Evolutionary conservation across 64 coral and sea anemone genomes (phyloP).

Genomic region (Catalaphyllia jardinei): DNA sequence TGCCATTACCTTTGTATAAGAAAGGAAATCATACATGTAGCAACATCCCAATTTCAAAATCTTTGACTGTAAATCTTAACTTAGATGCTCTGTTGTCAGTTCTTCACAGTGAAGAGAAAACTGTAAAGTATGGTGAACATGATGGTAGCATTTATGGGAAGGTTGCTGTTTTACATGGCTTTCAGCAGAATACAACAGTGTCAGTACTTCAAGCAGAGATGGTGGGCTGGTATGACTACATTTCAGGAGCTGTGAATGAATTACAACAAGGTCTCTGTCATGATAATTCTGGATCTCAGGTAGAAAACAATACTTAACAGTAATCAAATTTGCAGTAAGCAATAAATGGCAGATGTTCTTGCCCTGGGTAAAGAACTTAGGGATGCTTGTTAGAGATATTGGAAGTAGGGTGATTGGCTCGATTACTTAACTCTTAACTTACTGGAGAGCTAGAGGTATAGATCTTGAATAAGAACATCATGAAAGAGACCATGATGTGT

Average conservation of each 20-base stretch:
- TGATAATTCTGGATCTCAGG: background rate
- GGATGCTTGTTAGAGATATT: no score
- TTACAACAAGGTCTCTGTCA: background rate
- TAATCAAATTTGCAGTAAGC: no score
- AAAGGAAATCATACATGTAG: background rate
- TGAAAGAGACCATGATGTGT: background rate
- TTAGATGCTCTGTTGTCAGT: background rate
- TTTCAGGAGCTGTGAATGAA: background rate
- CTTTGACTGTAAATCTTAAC: background rate
- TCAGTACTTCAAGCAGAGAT: background rate
- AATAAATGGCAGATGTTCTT: no score
- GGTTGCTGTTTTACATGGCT: slow-evolving; percentile 15
- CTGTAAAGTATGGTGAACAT: background rate
- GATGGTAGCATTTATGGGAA: background rate
- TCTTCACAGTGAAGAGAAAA: background rate
- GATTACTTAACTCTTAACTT: background rate
- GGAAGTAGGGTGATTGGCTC: background rate
- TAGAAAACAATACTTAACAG: background rate
- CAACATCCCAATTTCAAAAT: background rate
- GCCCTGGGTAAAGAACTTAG: no score
- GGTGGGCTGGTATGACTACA: slow-evolving; percentile 26
- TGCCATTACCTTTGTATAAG: slow-evolving; percentile 5
- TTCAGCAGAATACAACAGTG: background rate
- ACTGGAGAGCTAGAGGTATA: background rate
- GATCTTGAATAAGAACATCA: background rate